Percentiles rank a stretch among this genome's conserved stretches.
These are phyloP conservation scores for Andrena hattorfiana DNA, from an alignment of 2,888 invertebrate genomes.

Conservation along the genomic window DNA sequence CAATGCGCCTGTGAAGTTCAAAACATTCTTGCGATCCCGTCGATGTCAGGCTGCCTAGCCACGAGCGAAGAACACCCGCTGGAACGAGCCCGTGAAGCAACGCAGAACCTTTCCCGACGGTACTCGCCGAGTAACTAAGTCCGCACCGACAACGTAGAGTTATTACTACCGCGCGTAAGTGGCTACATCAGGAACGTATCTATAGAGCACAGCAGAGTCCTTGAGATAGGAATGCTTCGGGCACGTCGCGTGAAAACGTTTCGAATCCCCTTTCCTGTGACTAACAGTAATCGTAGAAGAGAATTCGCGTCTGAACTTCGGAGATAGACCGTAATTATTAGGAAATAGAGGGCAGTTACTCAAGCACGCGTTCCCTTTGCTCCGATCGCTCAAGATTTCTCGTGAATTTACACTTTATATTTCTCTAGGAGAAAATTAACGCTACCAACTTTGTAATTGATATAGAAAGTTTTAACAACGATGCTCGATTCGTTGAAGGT, in stretches of 20 bases:
- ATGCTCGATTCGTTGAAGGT: background rate
- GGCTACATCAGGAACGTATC: constrained; percentile 65
- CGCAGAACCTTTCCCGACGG: constrained; percentile 56
- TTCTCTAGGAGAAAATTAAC: background rate
- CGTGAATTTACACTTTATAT: background rate
- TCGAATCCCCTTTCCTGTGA: background rate
- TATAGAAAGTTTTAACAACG: background rate
- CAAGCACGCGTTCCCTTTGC: background rate
- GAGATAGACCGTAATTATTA: background rate
- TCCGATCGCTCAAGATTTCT: background rate
- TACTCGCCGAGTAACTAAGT: constrained; percentile 74
- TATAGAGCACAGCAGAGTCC: background rate
- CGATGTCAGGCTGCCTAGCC: background rate
- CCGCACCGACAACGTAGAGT: constrained; percentile 73
- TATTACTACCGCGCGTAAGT: constrained; percentile 81
- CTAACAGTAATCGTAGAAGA: background rate
- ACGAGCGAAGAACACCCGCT: constrained; percentile 1
- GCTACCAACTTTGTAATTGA: background rate
- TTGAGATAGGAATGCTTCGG: background rate
- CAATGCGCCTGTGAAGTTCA: background rate
- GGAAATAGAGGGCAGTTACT: background rate
- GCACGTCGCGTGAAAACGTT: background rate
- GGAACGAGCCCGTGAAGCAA: background rate
- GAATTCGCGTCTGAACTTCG: no score
- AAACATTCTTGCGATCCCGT: background rate